phyloP scores from a whole-genome alignment of 2,888 invertebrate species.

The Macrophya annulata region DNA sequence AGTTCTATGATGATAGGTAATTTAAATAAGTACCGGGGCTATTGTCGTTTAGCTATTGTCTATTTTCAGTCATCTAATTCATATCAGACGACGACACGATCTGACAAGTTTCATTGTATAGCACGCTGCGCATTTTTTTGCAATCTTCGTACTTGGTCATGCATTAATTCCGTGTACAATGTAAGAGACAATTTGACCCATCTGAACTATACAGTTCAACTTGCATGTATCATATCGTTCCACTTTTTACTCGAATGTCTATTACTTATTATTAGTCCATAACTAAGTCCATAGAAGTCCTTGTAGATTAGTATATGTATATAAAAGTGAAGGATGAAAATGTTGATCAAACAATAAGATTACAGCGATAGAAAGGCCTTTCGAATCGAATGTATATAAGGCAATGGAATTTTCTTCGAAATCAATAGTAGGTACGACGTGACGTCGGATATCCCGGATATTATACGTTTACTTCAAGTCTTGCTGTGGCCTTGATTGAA shows the following conservation, averaged over 20 bases:
- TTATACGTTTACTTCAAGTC: background rate
- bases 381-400: background rate
- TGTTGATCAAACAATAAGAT: background rate
- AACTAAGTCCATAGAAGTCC: background rate
- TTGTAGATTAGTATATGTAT: background rate
- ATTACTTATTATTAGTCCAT: background rate
- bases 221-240: background rate
- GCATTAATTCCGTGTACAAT: slow-evolving; percentile 1
- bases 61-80: background rate
- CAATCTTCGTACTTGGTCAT: background rate
- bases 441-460: slow-evolving; percentile 5
- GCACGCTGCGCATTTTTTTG: slow-evolving; percentile 13
- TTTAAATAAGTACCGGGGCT: background rate
- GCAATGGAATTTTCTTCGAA: background rate
- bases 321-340: background rate
- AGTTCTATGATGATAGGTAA: background rate
- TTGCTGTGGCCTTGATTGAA: background rate
- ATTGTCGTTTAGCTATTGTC: background rate
- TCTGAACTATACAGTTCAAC: background rate
- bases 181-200: background rate
- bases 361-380: background rate
- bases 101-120: slow-evolving; percentile 4
- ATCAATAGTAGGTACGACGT: background rate
- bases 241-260: background rate
- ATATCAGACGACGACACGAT: background rate